Conservation (phyloP, 2,113 vertebrate species). For the Amphiprion percula region DNA sequence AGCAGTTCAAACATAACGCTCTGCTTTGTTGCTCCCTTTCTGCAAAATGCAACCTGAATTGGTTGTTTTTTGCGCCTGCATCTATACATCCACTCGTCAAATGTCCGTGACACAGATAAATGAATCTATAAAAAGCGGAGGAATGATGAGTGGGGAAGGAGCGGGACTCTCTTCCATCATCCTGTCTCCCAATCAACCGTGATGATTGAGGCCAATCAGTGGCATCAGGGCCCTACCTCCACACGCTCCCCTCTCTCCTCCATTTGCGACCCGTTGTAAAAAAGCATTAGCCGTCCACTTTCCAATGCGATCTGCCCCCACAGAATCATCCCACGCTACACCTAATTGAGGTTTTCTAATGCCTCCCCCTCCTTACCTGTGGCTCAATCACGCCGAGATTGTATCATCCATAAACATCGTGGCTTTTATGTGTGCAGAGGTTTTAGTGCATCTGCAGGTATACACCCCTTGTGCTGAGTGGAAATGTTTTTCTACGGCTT, state of each 20-base stretch:
- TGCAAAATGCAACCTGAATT: slow-evolving; percentile 28
- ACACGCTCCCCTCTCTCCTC: slow-evolving; percentile 46
- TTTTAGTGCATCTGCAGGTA: slow-evolving; percentile 18
- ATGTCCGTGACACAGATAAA: slow-evolving; percentile 53
- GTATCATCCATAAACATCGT: slow-evolving; percentile 69
- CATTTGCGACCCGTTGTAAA: slow-evolving; percentile 64
- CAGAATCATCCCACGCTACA: slow-evolving; percentile 29
- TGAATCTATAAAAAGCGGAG: slow-evolving; percentile 33
- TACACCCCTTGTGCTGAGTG: slow-evolving; percentile 12
- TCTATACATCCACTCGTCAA: slow-evolving; percentile 12
- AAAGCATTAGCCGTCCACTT: slow-evolving; percentile 49
- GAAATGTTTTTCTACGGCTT: slow-evolving; percentile 41
- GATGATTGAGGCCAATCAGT: slow-evolving; percentile 79
- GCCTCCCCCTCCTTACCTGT: slow-evolving; percentile 48
- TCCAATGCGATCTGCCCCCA: slow-evolving; percentile 37
- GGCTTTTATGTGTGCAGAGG: slow-evolving; percentile 10
- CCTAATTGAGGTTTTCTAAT: slow-evolving; percentile 70
- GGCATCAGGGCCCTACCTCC: slow-evolving; percentile 45
- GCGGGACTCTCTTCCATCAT: slow-evolving; percentile 48
- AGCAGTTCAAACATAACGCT: slow-evolving; percentile 37
- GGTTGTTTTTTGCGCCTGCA: slow-evolving; percentile 10
- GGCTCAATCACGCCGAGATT: slow-evolving; percentile 63
- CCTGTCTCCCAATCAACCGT: slow-evolving; percentile 63
- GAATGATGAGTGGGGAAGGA: slow-evolving; percentile 12
- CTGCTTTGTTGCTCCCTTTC: slow-evolving; percentile 22